A percentile compares a stretch with the other conserved stretches of the same genome.
Conservation (phyloP, 2,797 vertebrate genomes). For the Loriculus beryllinus region DNA sequence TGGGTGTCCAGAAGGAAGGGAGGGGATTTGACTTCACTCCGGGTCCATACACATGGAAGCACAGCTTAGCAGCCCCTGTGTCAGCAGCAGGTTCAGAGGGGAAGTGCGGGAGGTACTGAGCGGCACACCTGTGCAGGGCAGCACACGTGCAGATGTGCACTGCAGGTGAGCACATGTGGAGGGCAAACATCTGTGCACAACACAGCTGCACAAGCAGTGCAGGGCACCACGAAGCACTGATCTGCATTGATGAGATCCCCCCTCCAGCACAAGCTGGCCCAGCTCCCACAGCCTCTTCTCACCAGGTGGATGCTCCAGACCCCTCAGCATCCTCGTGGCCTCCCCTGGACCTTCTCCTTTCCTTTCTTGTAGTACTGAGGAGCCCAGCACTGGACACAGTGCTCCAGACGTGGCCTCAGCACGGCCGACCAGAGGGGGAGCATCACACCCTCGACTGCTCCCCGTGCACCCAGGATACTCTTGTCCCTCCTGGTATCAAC, state of each 20-base stretch:
- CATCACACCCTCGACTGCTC: background rate
- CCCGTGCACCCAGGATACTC: too few species aligned
- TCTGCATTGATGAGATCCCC: too few species aligned
- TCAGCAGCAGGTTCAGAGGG: background rate
- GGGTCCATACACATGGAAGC: rapidly evolving
- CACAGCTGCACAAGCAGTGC: background rate
- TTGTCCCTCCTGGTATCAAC: background rate
- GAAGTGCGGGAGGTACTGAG: rapidly evolving
- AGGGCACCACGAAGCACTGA: too few species aligned
- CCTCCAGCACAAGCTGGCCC: too few species aligned
- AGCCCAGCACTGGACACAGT: background rate
- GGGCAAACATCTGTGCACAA: rapidly evolving
- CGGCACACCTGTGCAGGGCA: background rate
- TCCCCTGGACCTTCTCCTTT: background rate
- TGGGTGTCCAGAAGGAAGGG: rapidly evolving
- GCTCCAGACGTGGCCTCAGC: background rate
- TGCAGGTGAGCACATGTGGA: rapidly evolving
- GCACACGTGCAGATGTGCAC: background rate
- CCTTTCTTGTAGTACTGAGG: background rate
- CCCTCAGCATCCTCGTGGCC: background rate
- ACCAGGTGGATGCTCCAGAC: background rate
- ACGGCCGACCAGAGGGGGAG: background rate
- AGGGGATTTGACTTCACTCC: background rate
- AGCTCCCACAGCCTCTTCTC: background rate
- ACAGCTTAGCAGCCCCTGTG: rapidly evolving